Percentiles rank a stretch among this genome's conserved stretches.
Conservation (phyloP, 2,888 invertebrate genomes). For the Acronicta aceris region DNA sequence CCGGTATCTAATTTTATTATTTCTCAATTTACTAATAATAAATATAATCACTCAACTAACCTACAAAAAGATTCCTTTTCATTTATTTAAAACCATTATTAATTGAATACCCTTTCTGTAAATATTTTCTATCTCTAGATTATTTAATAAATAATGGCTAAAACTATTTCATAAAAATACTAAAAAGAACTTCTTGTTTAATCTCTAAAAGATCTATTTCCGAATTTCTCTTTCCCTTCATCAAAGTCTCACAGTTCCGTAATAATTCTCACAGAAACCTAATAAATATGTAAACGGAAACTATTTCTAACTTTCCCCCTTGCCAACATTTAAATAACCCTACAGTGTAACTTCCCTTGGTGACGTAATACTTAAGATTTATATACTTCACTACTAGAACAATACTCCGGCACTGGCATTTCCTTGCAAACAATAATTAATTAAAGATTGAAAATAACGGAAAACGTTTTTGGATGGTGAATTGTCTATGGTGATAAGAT, state of each 20-base stretch:
- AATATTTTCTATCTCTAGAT: no score
- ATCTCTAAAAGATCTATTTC: not conserved
- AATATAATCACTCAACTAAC: no score
- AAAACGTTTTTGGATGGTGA: slow-evolving; percentile 22
- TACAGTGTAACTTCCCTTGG: slow-evolving; percentile 37
- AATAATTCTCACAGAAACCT: slow-evolving; percentile 42
- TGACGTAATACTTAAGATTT: slow-evolving; percentile 25
- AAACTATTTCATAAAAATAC: no score
- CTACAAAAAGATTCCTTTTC: no score
- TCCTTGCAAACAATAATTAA: slow-evolving; percentile 32
- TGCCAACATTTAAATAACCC: slow-evolving; percentile 42
- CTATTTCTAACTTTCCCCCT: slow-evolving; percentile 53
- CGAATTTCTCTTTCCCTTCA: not conserved
- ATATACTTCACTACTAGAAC: slow-evolving; percentile 18
- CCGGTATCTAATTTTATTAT: no score
- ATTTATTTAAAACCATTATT: no score
- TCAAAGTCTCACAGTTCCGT: slow-evolving; percentile 10
- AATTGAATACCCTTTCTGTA: no score
- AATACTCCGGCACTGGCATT: slow-evolving; percentile 26
- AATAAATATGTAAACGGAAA: slow-evolving; percentile 51
- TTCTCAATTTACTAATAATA: no score
- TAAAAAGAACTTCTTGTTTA: no score
- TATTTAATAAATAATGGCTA: no score
- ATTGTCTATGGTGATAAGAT: slow-evolving; percentile 24
- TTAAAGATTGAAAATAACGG: slow-evolving; percentile 28